phyloP scores from a whole-genome alignment of 1,140 invertebrate species.

The Scaptomyza hsui region DNA sequence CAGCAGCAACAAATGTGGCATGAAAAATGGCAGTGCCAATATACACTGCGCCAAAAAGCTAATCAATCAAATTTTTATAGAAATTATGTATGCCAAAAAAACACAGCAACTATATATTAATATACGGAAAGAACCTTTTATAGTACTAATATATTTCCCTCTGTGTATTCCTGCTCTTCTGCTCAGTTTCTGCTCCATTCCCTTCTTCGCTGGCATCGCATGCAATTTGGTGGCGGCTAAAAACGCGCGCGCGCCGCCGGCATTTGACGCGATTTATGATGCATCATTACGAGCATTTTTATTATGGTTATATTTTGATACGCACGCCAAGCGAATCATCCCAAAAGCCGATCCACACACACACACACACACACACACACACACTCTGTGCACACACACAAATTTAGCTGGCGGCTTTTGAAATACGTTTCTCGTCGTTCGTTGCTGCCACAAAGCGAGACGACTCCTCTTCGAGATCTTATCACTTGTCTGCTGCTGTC shows the following conservation, averaged over 20 bases:
- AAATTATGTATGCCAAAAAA: too few species aligned
- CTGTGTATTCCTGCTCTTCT: too few species aligned
- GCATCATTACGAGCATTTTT: conserved; percentile 74
- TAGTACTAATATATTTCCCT: too few species aligned
- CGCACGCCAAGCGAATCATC: conserved; percentile 51
- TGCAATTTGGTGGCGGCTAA: conserved; percentile 29
- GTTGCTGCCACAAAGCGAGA: background rate
- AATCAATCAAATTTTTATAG: background rate
- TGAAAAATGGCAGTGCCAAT: conserved; percentile 34
- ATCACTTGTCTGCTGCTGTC: conserved; percentile 37
- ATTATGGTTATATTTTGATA: conserved; percentile 73
- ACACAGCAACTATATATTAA: too few species aligned
- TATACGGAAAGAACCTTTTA: too few species aligned
- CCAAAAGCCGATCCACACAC: conserved; percentile 4
- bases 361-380: conserved; percentile 4
- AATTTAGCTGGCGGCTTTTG: conserved; percentile 12
- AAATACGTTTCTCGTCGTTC: background rate
- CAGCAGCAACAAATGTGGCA: conserved; percentile 40
- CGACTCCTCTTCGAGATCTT: conserved; percentile 31
- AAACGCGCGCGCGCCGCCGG: conserved; percentile 46
- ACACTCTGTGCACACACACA: conserved; percentile 1
- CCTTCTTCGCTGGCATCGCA: background rate
- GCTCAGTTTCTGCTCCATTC: too few species aligned
- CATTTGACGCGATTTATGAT: conserved; percentile 71
- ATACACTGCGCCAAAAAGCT: background rate